These are phyloP conservation scores for Spinus pinus DNA, from an alignment of 2,797 vertebrate genomes.

Conservation along the genomic window DNA sequence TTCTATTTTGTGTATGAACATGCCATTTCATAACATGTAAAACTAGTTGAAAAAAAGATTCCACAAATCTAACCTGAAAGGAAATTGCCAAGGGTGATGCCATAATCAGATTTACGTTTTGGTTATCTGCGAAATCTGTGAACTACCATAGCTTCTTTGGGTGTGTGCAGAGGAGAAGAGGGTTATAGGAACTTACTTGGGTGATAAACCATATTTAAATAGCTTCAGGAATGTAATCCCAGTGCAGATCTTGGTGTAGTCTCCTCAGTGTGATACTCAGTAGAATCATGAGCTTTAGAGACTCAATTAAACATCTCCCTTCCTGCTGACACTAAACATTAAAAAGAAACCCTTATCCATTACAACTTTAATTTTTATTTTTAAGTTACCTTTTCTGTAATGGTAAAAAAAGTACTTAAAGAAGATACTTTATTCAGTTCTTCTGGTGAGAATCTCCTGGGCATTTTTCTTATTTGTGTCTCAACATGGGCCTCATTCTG, in stretches of 20 bases:
- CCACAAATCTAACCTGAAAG: not conserved
- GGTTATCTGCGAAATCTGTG: conserved; percentile 28
- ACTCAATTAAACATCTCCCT: not conserved
- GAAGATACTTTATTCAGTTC: not conserved
- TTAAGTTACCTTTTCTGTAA: not conserved
- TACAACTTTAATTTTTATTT: not conserved
- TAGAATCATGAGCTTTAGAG: conserved; percentile 1
- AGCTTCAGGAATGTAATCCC: not conserved
- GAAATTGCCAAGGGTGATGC: not conserved
- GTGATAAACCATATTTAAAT: conserved; percentile 38
- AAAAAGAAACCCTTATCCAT: not conserved
- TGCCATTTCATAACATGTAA: not conserved
- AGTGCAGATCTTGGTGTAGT: not conserved
- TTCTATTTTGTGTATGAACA: not conserved
- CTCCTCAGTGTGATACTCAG: not conserved
- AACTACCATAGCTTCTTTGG: conserved; percentile 21
- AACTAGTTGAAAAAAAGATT: not conserved
- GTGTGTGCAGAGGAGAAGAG: not conserved
- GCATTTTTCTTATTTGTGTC: not conserved
- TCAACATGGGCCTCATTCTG: not conserved
- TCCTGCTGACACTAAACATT: not conserved
- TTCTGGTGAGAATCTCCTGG: not conserved
- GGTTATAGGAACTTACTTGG: not conserved
- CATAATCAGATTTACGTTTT: conserved; percentile 1
- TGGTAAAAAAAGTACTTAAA: not conserved